Percentiles rank a stretch among this genome's conserved stretches.
Conservation (phyloP, 2,888 invertebrate species). For the Cheilosia vulpina region DNA sequence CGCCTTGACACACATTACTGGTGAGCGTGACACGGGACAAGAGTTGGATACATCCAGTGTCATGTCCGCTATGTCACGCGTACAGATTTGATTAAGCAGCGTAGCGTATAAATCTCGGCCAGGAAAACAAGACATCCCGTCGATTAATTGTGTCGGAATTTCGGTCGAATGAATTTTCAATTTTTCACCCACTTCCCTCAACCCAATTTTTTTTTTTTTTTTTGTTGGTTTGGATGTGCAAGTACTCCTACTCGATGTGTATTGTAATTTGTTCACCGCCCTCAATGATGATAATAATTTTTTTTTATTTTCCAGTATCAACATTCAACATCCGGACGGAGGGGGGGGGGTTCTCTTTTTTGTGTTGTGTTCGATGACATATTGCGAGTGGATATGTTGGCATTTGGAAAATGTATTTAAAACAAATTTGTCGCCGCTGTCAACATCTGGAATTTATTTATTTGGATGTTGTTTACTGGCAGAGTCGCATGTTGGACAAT, state of each 20-base stretch:
- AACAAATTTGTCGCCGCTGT: conserved; percentile 35
- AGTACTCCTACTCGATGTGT: background rate
- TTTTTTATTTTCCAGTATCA: conserved; percentile 36
- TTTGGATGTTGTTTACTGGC: conserved; percentile 24
- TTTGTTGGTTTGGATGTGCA: background rate
- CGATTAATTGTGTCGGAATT: conserved; percentile 48
- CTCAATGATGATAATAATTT: conserved; percentile 7
- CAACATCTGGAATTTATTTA: conserved; percentile 28
- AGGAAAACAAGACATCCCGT: conserved; percentile 65
- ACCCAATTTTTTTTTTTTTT: no score
- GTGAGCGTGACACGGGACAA: conserved; percentile 4
- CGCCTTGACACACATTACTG: conserved; percentile 66
- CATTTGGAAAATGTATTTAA: conserved; percentile 31
- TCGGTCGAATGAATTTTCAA: conserved; percentile 40
- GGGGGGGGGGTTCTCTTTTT: conserved; percentile 14
- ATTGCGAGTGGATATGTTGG: conserved; percentile 12
- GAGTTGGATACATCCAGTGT: conserved; percentile 3
- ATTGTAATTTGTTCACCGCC: conserved; percentile 13
- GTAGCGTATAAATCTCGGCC: conserved; percentile 64
- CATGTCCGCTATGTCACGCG: conserved; percentile 53
- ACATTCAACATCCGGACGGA: conserved; percentile 37
- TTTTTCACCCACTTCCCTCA: background rate
- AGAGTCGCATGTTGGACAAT: background rate
- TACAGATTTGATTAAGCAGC: conserved; percentile 64
- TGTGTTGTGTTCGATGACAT: background rate